Evolutionary conservation across 1,140 invertebrate genomes (phyloP).

Genomic region (Lepidurus apus): DNA sequence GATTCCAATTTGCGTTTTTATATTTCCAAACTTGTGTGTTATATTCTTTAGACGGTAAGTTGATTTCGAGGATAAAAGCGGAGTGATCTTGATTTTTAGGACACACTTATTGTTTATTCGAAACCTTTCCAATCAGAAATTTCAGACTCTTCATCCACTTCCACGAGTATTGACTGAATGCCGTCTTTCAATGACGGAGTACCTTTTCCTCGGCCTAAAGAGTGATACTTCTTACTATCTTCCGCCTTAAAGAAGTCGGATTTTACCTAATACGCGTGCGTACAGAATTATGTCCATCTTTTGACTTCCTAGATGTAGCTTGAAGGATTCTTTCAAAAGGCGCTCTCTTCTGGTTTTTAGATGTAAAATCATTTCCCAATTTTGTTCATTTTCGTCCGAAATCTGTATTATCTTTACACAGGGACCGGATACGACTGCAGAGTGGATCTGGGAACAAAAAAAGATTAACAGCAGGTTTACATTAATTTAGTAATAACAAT

Average conservation of each 20-base stretch:
- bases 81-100: no score
- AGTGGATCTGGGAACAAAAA: not conserved
- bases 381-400: not conserved
- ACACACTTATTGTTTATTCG: no score
- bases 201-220: not conserved
- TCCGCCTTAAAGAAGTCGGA: not conserved
- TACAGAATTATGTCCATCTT: not conserved
- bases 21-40: not conserved
- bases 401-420: not conserved
- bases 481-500: not conserved
- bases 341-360: not conserved
- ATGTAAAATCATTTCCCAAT: not conserved
- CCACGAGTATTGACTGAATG: not conserved
- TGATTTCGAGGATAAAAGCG: not conserved
- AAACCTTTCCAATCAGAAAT: not conserved
- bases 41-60: not conserved
- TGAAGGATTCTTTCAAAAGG: slow-evolving; percentile 8
- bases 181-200: not conserved
- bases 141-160: not conserved
- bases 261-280: not conserved
- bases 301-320: not conserved
- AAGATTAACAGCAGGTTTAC: not conserved
- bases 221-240: not conserved
- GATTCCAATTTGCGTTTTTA: not conserved
- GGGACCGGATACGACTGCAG: not conserved